Base-by-base conservation (phyloP, 2,888 invertebrate species). In the Lasioglossum leucozonium region DNA sequence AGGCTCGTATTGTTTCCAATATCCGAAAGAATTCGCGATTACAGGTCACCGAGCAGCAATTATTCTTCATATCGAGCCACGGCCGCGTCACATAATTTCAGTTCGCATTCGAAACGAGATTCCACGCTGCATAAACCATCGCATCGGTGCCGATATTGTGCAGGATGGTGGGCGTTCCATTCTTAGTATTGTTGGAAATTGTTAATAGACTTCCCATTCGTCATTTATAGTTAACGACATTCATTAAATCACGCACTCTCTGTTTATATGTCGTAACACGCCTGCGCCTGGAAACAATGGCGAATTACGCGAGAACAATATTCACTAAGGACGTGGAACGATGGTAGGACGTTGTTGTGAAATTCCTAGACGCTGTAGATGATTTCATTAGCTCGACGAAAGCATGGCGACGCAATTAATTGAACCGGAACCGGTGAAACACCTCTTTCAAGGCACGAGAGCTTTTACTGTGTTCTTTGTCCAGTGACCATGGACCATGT, bases 351-450 rank as follows among this genome's bases (percentile, higher is more conserved):
- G 47, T 40, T 40, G 47, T 51, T 22, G 47, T 26, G 26, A 26
- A 58, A 58, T 58, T 26, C 65, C 34, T 34, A 30, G 65, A 65
- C 34, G 30, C 22, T n/a, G 10, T 13, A 6, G 47, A 72, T 76
- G 73, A 87, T 89, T 89, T 75, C 42, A 67, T 89, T 85, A 81
- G 69, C 44, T 37, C 58, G 16, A 30, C 51, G 85, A 65, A 75
- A 79, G 69, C 67, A n/a, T 79, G 58, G 13, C 13, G 26, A 26
- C 26, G 26, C 84, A 88, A 89, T 88, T 88, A 84, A 89, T 89
- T 89, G 86, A 80, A 81, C 65, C 77, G 55, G 73, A 74, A 76
- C 30, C 58, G 62, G 78, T 82, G 62, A 44, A 74, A 62, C 58
- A 62, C 40, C 58, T 81, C 78, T 75, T 75, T 72, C 72, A 11